Conservation (phyloP, 2,113 vertebrate species). For the Paramisgurnus dabryanus region DNA sequence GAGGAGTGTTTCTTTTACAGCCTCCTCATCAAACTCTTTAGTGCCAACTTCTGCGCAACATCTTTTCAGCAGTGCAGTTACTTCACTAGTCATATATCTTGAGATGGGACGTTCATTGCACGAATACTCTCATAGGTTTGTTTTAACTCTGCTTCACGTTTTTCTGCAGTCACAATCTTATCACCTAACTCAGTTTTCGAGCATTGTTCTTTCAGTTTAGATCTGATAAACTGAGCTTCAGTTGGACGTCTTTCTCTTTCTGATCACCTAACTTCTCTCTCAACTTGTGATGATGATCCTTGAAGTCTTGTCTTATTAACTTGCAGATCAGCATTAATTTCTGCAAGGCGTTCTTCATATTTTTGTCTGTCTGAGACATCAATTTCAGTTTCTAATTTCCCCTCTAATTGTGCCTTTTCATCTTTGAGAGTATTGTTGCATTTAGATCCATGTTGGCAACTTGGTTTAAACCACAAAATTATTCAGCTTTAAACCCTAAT, state of each 20-base stretch:
- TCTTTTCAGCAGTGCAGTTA: too few species aligned
- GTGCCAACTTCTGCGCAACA: slow-evolving; percentile 13
- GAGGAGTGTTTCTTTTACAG: not conserved
- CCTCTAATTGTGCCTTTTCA: not conserved
- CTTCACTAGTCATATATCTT: too few species aligned
- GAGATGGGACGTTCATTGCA: too few species aligned
- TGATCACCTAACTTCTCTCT: not conserved
- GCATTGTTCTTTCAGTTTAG: too few species aligned
- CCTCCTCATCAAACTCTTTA: not conserved
- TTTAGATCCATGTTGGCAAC: not conserved
- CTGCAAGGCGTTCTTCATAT: too few species aligned
- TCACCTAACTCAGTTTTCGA: too few species aligned
- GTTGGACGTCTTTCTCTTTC: not conserved
- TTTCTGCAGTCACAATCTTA: too few species aligned
- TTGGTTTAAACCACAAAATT: not conserved
- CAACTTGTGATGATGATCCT: not conserved
- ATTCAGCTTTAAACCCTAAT: not conserved
- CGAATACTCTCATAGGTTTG: too few species aligned
- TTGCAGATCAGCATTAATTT: not conserved
- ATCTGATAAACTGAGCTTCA: too few species aligned
- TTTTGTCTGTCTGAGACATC: too few species aligned
- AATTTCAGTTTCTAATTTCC: too few species aligned
- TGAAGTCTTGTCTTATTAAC: not conserved
- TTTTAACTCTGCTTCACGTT: too few species aligned
- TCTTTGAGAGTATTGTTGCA: not conserved